Conservation (phyloP, 1,140 invertebrate species). For the Anoplolepis gracilipes region DNA sequence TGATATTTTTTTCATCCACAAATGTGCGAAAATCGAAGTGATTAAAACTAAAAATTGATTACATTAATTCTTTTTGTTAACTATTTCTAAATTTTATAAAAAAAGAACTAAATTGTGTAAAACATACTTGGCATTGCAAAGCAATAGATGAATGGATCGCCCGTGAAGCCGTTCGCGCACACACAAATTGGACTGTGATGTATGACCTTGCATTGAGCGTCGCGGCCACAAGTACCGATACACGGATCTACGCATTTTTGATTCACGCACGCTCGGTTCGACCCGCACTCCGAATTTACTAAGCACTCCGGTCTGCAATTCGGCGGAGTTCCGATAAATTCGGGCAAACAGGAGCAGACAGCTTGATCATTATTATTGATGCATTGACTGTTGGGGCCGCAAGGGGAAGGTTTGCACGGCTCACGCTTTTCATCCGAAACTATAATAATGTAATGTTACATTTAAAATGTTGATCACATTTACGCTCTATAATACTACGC, state of each 20-base stretch:
- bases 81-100: conserved; percentile 17
- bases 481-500: too few relatives aligned
- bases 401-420: conserved; percentile 91
- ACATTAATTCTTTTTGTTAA: background rate
- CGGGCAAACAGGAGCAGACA: conserved; percentile 91
- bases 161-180: conserved; percentile 88
- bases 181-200: conserved; percentile 88
- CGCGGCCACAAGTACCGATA: conserved; percentile 90
- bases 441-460: conserved; percentile 10
- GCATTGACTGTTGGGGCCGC: conserved; percentile 92
- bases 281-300: conserved; percentile 90
- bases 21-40: background rate
- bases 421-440: conserved; percentile 77
- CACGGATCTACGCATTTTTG: conserved; percentile 94
- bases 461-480: background rate
- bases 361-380: conserved; percentile 87
- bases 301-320: conserved; percentile 92
- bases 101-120: background rate
- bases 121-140: conserved; percentile 84
- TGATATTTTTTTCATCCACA: background rate
- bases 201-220: conserved; percentile 90
- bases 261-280: conserved; percentile 90
- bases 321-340: conserved; percentile 90
- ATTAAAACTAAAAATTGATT: conserved; percentile 8
- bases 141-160: conserved; percentile 89